These are phyloP conservation scores for Eupeodes latifasciatus DNA, from an alignment of 2,888 invertebrate genomes.

Conservation along the genomic window DNA sequence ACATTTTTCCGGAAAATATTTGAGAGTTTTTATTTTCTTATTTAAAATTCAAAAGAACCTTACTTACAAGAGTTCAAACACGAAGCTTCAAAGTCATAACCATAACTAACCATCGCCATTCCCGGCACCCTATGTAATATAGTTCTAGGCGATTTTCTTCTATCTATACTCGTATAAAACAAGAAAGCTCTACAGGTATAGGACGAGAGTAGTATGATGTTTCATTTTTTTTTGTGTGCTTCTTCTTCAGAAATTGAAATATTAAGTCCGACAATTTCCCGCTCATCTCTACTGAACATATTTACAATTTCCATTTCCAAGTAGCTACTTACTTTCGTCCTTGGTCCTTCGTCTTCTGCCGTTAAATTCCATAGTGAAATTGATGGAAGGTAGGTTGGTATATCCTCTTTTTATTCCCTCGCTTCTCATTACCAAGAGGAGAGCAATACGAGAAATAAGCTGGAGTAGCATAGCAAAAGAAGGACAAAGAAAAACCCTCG, in stretches of 20 bases:
- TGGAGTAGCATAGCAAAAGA: neutral
- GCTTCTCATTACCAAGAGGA: slow-evolving; percentile 24
- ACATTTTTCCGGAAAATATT: neutral
- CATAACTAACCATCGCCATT: slow-evolving; percentile 18
- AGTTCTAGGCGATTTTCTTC: neutral
- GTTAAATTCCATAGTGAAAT: neutral
- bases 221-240: neutral
- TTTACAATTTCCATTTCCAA: slow-evolving; percentile 49
- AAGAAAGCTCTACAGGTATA: slow-evolving; percentile 5
- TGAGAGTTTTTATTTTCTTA: neutral
- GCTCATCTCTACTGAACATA: slow-evolving; percentile 27
- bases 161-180: neutral
- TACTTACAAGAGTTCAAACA: slow-evolving; percentile 2
- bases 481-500: slow-evolving; percentile 10
- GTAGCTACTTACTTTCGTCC: slow-evolving; percentile 4
- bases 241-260: slow-evolving; percentile 22
- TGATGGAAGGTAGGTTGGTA: neutral
- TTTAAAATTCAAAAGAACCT: slow-evolving; percentile 14
- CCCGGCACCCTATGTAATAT: neutral
- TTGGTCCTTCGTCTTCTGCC: neutral
- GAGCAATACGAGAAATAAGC: neutral
- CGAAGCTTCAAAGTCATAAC: slow-evolving; percentile 5
- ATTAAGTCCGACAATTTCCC: slow-evolving; percentile 7
- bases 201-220: neutral
- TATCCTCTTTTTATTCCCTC: neutral